Evolutionary conservation across 2,888 invertebrate species (phyloP), one percentile per base, ranked within the genome.

Genomic region (Brachylomia viminalis): DNA sequence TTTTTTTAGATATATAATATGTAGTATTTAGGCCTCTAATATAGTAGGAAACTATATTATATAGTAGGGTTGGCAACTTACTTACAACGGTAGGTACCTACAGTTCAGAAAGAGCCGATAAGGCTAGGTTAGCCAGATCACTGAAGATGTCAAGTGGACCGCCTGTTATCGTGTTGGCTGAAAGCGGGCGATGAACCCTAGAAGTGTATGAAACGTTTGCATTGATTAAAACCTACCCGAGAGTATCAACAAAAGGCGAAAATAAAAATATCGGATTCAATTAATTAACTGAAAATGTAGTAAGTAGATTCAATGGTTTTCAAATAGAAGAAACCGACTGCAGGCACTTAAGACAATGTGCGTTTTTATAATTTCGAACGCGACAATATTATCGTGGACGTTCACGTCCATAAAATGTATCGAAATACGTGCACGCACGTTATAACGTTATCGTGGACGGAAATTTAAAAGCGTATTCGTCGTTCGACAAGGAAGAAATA

Each of bases 171-270:
- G 64, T 58, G 27, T 52, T 79, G n/a, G 17, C 27, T 42, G 30
- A 56, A 79, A 56, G 56, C 54, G 80, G 64, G 27, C 64, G 49
- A 52, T 80, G 80, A 72, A 80, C 77, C 49, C 10, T 17, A 38
- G 33, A 58, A 23, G 3, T 73, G 54, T 33, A 33, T 77, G n/a
- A 52, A 52, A 33, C n/a, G n/a, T 67, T 52, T 33, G 27, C 20
- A n/a, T 52, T 74, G 49, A 15, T 59, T n/a, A 49, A 20, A 59
- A 30, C 2, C 30, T 23, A 56, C 15, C 17, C 7, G 10, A 47
- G 1, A 73, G 58, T 49, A 17, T 6, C 20, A 42, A 30, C 6
- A 38, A 47, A 27, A 38, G 23, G 17, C 17, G 20, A 27, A 27
- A 45, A 45, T 20, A 13, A 8, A 27, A 45, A 65, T 59, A 23